Evolutionary conservation across 2,797 vertebrate genomes (phyloP).

Genomic region (Sibirionetta formosa): DNA sequence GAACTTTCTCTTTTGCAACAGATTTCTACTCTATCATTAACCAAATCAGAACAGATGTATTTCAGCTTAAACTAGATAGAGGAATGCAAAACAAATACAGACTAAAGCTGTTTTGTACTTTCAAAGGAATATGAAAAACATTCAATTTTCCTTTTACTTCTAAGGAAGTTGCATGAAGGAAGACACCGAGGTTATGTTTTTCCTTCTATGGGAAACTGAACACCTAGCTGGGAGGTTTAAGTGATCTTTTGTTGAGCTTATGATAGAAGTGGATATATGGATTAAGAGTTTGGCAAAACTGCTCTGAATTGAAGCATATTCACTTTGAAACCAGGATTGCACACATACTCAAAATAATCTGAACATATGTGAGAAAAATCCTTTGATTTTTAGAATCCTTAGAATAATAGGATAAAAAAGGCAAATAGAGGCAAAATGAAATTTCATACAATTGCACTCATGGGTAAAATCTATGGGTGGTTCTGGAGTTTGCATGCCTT

Average conservation of each 20-base stretch:
- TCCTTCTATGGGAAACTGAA: not conserved
- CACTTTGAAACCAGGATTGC: not conserved
- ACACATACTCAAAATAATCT: not conserved
- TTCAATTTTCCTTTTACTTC: not conserved
- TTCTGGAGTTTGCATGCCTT: not conserved
- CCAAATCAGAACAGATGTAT: not conserved
- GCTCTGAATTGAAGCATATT: not conserved
- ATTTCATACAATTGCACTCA: not conserved
- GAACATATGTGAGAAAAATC: not conserved
- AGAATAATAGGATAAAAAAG: not conserved
- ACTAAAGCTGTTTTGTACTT: not conserved
- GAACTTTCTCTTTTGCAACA: not conserved
- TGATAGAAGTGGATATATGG: not conserved
- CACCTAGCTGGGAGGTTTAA: not conserved
- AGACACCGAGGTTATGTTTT: not conserved
- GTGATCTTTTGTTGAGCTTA: not conserved
- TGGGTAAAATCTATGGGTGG: not conserved
- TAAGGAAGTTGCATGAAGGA: not conserved
- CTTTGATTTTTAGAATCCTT: not conserved
- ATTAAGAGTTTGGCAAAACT: not conserved
- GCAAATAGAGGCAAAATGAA: not conserved
- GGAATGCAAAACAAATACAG: not conserved
- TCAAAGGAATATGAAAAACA: not conserved
- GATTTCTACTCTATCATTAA: not conserved
- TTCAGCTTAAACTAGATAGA: not conserved